Conservation (phyloP, 2,113 vertebrate species). For the Barnardius zonarius region DNA sequence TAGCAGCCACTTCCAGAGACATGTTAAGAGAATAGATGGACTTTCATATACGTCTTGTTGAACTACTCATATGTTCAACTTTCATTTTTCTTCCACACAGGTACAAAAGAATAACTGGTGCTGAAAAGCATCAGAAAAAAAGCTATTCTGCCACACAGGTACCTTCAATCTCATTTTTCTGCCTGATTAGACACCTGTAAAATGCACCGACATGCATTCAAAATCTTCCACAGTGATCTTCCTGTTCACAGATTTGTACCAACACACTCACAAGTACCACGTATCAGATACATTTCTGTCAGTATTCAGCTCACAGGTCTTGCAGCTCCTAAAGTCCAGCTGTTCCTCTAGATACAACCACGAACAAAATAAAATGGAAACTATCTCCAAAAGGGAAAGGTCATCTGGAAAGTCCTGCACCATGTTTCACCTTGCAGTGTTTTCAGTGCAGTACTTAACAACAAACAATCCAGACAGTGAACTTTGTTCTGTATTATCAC, state of each 20-base stretch:
- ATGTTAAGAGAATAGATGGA: background rate
- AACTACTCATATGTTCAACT: background rate
- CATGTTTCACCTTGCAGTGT: background rate
- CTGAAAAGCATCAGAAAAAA: background rate
- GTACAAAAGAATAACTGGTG: background rate
- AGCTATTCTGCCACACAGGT: background rate
- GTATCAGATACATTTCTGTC: background rate
- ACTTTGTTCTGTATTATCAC: constrained; percentile 1
- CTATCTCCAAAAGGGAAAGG: background rate
- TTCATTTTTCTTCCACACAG: background rate
- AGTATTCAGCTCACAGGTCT: background rate
- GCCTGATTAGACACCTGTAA: background rate
- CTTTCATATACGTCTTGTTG: background rate
- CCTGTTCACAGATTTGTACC: background rate
- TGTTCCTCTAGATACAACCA: background rate
- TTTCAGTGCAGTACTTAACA: background rate
- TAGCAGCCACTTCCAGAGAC: background rate
- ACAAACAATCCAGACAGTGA: background rate
- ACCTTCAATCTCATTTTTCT: background rate
- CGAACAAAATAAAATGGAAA: background rate
- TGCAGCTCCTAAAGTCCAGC: background rate
- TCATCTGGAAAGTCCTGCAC: background rate
- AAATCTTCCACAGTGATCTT: background rate
- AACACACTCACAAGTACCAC: background rate
- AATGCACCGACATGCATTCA: background rate